Conservation (phyloP, 1,140 invertebrate genomes). For the Dinoponera quadriceps region DNA sequence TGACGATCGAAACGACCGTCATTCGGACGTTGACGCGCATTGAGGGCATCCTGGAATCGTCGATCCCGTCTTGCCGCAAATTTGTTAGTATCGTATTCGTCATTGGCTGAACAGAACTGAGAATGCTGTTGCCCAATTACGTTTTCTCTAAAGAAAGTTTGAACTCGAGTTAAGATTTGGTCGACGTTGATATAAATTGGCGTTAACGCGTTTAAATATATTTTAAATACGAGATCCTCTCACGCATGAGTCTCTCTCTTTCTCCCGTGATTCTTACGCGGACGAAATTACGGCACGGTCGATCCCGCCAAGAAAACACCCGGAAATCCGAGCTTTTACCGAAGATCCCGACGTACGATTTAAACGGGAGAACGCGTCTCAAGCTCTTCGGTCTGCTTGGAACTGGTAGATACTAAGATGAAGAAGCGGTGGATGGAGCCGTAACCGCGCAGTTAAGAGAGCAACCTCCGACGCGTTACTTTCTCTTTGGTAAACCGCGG, state of each 20-base stretch:
- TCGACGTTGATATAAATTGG: too few relatives aligned
- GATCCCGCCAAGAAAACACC: slow-evolving; percentile 47
- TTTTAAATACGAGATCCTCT: neutral
- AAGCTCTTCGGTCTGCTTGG: slow-evolving; percentile 30
- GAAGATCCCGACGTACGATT: slow-evolving; percentile 38
- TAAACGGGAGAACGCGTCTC: slow-evolving; percentile 39
- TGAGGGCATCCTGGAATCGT: too few relatives aligned
- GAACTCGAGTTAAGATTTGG: too few relatives aligned
- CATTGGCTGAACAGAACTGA: too few relatives aligned
- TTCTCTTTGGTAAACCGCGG: slow-evolving; percentile 45
- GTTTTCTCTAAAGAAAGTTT: too few relatives aligned
- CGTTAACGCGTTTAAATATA: neutral
- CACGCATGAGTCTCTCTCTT: neutral
- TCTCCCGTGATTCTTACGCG: neutral
- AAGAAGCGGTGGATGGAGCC: slow-evolving; percentile 41
- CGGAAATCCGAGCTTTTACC: slow-evolving; percentile 52
- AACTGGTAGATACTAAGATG: slow-evolving; percentile 49
- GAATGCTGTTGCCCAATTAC: too few relatives aligned
- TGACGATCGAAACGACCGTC: too few relatives aligned
- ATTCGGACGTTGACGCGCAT: too few relatives aligned
- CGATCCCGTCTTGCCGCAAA: too few relatives aligned
- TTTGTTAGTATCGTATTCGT: too few relatives aligned
- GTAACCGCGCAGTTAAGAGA: slow-evolving; percentile 26
- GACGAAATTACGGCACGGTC: slow-evolving; percentile 8
- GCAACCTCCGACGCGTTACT: slow-evolving; percentile 50